Conservation (phyloP, 2,888 invertebrate species). For the Lottia gigantea region DNA sequence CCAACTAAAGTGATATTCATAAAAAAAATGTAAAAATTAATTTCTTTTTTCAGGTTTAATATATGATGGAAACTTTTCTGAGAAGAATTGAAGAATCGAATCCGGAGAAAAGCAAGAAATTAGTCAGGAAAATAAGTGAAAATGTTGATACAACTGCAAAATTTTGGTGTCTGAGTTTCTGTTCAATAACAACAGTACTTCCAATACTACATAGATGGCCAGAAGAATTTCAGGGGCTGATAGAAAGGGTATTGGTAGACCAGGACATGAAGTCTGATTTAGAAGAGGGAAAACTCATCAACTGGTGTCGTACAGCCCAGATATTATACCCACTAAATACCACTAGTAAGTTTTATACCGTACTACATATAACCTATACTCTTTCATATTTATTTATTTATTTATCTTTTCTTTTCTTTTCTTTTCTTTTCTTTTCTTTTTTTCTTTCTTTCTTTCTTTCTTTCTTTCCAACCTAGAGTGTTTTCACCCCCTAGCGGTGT, state of each 20-base stretch:
- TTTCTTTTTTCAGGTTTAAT: too few relatives aligned
- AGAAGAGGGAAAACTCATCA: conserved; percentile 45
- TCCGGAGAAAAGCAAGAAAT: conserved; percentile 13
- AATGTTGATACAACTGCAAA: conserved; percentile 20
- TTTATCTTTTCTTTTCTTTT: too few relatives aligned
- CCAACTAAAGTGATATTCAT: too few relatives aligned
- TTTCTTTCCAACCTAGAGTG: too few relatives aligned
- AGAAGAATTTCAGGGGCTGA: conserved; percentile 33
- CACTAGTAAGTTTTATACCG: conserved; percentile 44
- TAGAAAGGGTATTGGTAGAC: conserved; percentile 42
- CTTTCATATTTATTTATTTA: too few relatives aligned
- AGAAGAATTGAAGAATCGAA: conserved; percentile 28
- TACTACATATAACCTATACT: too few relatives aligned
- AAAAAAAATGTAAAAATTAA: too few relatives aligned
- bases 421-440: too few relatives aligned
- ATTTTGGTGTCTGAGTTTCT: conserved; percentile 13
- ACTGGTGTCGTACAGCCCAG: conserved; percentile 52
- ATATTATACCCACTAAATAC: conserved; percentile 49
- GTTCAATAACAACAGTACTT: conserved; percentile 28
- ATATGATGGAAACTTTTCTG: conserved; percentile 13
- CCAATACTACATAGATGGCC: conserved; percentile 29
- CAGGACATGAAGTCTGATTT: conserved; percentile 48
- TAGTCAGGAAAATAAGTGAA: conserved; percentile 23
- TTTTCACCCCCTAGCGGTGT: too few relatives aligned
- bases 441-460: too few relatives aligned